Conservation (phyloP, 2,888 invertebrate species). For the Volucella inflata region DNA sequence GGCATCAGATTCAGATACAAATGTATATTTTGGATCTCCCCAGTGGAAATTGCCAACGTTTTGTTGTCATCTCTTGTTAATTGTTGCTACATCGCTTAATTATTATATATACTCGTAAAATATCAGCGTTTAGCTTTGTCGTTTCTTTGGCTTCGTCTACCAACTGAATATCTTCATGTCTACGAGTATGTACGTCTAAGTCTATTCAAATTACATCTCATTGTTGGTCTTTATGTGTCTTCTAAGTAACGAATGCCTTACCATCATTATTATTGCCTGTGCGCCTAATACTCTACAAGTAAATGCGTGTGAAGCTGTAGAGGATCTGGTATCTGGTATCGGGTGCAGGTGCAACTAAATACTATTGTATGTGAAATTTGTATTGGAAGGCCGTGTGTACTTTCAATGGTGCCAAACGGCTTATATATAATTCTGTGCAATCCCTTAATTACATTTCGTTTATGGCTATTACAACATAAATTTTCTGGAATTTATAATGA, state of each 20-base stretch:
- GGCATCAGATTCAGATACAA: neutral
- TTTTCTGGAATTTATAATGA: constrained; percentile 40
- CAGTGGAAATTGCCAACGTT: constrained; percentile 28
- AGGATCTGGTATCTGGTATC: no score
- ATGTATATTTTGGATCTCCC: neutral
- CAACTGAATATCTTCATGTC: neutral
- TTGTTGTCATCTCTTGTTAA: constrained; percentile 59
- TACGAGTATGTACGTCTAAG: neutral
- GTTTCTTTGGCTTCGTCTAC: constrained; percentile 26
- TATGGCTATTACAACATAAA: constrained; percentile 52
- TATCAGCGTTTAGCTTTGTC: constrained; percentile 41
- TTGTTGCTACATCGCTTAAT: constrained; percentile 68
- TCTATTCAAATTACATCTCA: constrained; percentile 53
- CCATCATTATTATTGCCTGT: constrained; percentile 33
- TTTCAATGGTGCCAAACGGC: constrained; percentile 25
- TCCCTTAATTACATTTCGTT: constrained; percentile 65
- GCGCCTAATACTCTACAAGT: constrained; percentile 1
- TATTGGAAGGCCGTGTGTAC: neutral
- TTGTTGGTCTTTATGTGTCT: constrained; percentile 49
- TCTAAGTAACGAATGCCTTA: neutral
- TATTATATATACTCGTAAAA: constrained; percentile 74
- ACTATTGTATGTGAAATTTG: no score
- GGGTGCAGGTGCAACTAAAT: constrained; percentile 36
- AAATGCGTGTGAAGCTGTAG: constrained; percentile 40
- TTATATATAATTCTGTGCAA: constrained; percentile 58